Conservation (phyloP, 2,888 invertebrate species). For the Nematopogon swammerdamellus region DNA sequence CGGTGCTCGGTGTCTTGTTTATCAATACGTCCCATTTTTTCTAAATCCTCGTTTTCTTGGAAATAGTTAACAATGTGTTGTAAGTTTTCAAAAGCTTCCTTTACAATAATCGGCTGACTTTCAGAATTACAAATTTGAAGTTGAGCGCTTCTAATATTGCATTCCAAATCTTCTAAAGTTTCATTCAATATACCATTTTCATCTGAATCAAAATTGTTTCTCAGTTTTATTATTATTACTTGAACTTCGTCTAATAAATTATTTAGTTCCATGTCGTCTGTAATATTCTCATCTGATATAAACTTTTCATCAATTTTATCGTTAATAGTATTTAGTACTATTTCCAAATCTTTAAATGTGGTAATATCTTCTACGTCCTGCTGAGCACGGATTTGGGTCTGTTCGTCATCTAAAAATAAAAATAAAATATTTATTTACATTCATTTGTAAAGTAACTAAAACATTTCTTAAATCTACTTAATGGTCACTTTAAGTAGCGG, state of each 20-base stretch:
- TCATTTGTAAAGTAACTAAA: no score
- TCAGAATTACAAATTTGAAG: constrained; percentile 37
- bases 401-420: not conserved
- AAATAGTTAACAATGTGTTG: not conserved
- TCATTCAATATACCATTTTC: constrained; percentile 39
- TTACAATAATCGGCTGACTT: constrained; percentile 32
- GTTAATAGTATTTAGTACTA: constrained; percentile 29
- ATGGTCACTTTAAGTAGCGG: no score
- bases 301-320: constrained; percentile 20
- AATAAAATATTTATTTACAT: not conserved
- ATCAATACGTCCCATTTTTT: not conserved
- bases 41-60: constrained; percentile 13
- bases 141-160: constrained; percentile 48
- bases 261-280: constrained; percentile 27
- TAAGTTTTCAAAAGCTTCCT: constrained; percentile 29
- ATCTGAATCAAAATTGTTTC: constrained; percentile 32
- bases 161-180: constrained; percentile 49
- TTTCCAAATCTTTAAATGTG: constrained; percentile 25
- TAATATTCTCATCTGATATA: constrained; percentile 14
- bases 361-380: constrained; percentile 15
- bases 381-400: constrained; percentile 6
- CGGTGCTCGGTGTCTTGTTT: not conserved
- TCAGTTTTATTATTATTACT: constrained; percentile 42
- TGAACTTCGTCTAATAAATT: constrained; percentile 44
- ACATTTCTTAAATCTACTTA: no score